Percentiles rank a stretch among this genome's conserved stretches.
These are phyloP conservation scores for Zosterops lateralis DNA, from an alignment of 2,113 vertebrate species.

Conservation along the genomic window DNA sequence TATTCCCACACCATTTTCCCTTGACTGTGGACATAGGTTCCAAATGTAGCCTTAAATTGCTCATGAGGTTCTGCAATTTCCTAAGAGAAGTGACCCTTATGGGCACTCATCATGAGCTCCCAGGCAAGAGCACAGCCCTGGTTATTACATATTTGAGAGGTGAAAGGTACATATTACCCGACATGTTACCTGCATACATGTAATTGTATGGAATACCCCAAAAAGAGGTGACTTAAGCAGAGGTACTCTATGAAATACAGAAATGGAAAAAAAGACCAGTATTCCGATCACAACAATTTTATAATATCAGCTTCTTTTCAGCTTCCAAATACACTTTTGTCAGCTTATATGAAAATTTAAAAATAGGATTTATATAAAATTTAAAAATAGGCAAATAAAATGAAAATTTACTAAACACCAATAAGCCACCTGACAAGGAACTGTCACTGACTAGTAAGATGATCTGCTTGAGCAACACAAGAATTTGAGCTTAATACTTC, in stretches of 20 bases:
- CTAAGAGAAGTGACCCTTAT: neutral
- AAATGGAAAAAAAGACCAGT: neutral
- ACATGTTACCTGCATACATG: fast-evolving
- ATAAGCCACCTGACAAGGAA: neutral
- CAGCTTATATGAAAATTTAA: neutral
- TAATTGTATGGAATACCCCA: neutral
- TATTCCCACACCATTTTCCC: neutral
- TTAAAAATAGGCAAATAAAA: neutral
- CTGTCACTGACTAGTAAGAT: neutral
- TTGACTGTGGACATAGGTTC: neutral
- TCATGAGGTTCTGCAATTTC: neutral
- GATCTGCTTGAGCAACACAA: neutral
- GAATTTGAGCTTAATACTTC: neutral
- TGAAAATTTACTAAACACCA: neutral
- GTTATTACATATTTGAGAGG: neutral
- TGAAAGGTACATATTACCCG: neutral
- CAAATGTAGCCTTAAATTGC: neutral
- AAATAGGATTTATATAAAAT: neutral
- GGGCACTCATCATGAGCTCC: fast-evolving
- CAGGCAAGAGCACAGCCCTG: fast-evolving
- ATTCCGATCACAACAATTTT: neutral
- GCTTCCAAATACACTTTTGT: neutral
- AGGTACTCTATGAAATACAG: neutral
- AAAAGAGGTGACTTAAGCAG: neutral
- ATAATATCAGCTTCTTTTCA: neutral